Conservation (phyloP, 1,140 invertebrate species). For the Hycleus cichorii region DNA sequence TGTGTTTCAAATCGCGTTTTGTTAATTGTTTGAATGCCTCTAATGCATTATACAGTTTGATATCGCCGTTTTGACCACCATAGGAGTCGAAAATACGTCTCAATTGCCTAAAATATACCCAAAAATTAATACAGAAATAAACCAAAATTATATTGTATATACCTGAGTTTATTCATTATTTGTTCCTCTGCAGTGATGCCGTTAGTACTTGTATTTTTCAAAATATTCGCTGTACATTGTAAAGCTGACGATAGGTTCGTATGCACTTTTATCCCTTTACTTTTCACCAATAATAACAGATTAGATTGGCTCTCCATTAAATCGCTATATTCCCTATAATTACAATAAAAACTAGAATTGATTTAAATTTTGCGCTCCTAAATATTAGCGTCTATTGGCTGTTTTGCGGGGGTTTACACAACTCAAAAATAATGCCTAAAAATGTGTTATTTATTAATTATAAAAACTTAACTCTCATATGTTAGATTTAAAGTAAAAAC, state of each 20-base stretch:
- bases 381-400: too few species aligned
- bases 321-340: conserved; percentile 56
- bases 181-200: conserved; percentile 36
- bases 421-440: too few species aligned
- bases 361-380: too few species aligned
- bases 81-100: conserved; percentile 34
- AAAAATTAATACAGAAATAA: not conserved
- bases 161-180: conserved; percentile 37
- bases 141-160: not conserved
- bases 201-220: conserved; percentile 37
- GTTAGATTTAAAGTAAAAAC: too few species aligned
- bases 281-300: conserved; percentile 55
- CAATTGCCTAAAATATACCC: conserved; percentile 26
- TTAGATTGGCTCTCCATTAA: conserved; percentile 53
- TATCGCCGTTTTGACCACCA: conserved; percentile 30
- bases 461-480: too few species aligned
- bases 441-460: too few species aligned
- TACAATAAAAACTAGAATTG: not conserved
- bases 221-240: conserved; percentile 53
- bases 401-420: too few species aligned
- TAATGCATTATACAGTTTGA: conserved; percentile 30
- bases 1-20: conserved; percentile 29
- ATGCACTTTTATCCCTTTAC: conserved; percentile 55
- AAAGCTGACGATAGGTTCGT: conserved; percentile 53
- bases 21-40: conserved; percentile 36